Evolutionary conservation across 2,113 vertebrate genomes (phyloP).

Genomic region (human (Homo sapiens)): DNA sequence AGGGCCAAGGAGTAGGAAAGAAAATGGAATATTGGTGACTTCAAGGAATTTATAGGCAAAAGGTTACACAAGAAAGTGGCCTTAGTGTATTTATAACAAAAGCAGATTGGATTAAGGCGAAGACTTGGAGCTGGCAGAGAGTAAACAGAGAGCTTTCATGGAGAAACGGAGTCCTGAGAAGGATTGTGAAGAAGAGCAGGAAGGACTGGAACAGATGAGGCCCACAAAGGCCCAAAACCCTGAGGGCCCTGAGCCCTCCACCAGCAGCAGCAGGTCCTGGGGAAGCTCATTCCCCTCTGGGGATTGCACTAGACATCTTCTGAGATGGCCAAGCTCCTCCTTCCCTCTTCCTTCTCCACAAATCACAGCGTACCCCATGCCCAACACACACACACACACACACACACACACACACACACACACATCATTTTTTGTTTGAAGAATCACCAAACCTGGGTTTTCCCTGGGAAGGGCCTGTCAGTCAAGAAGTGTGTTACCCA

Average conservation of each 20-base stretch:
- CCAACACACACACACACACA: background rate
- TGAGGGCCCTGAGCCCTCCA: background rate
- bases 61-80: background rate
- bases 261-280: rapidly evolving
- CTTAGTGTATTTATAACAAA: background rate
- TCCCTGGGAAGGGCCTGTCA: constrained; percentile 82
- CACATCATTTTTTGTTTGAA: constrained; percentile 78
- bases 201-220: background rate
- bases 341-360: background rate
- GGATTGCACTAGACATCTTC: background rate
- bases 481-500: constrained; percentile 83
- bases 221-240: rapidly evolving
- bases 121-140: background rate
- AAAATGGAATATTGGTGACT: background rate
- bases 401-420: background rate
- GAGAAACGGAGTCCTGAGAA: background rate
- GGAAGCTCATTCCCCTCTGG: background rate
- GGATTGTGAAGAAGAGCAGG: background rate
- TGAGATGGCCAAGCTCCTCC: background rate
- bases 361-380: background rate
- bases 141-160: background rate
- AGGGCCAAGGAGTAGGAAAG: background rate
- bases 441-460: constrained; percentile 78
- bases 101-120: background rate
- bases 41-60: background rate